phyloP scores from a whole-genome alignment of 2,888 invertebrate species.

The Tethea ocularis region DNA sequence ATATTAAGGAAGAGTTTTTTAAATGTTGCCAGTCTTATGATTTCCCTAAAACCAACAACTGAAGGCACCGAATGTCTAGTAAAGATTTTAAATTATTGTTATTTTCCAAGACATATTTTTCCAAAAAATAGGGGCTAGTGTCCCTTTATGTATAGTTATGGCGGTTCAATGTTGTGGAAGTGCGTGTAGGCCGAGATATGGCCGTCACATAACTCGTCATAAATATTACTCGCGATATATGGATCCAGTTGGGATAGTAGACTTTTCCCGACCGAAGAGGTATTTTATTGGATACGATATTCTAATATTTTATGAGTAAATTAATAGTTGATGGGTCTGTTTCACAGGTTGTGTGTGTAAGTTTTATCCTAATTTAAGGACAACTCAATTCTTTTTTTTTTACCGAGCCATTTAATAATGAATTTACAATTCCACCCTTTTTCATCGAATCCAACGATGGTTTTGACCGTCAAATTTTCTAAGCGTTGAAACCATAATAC shows the following conservation, averaged over 20 bases:
- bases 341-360: too few relatives aligned
- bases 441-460: conserved; percentile 2
- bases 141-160: conserved; percentile 60
- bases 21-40: too few relatives aligned
- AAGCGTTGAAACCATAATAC: conserved; percentile 10
- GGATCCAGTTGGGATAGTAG: conserved; percentile 47
- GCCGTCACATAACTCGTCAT: conserved; percentile 59
- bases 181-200: conserved; percentile 72
- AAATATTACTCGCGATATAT: conserved; percentile 62
- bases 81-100: conserved; percentile 9
- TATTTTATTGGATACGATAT: too few relatives aligned
- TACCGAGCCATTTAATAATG: not conserved
- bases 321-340: too few relatives aligned
- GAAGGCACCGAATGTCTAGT: too few relatives aligned
- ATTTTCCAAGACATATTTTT: conserved; percentile 35
- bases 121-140: conserved; percentile 47
- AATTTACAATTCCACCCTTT: not conserved
- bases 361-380: too few relatives aligned
- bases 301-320: too few relatives aligned
- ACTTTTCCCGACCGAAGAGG: too few relatives aligned
- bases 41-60: conserved; percentile 1
- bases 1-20: too few relatives aligned
- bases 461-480: conserved; percentile 9
- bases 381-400: not conserved
- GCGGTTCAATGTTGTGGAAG: conserved; percentile 75